Evolutionary conservation across 1,140 invertebrate species (phyloP), one percentile per base, ranked within the genome.

Genomic region (Euwallacea similis): DNA sequence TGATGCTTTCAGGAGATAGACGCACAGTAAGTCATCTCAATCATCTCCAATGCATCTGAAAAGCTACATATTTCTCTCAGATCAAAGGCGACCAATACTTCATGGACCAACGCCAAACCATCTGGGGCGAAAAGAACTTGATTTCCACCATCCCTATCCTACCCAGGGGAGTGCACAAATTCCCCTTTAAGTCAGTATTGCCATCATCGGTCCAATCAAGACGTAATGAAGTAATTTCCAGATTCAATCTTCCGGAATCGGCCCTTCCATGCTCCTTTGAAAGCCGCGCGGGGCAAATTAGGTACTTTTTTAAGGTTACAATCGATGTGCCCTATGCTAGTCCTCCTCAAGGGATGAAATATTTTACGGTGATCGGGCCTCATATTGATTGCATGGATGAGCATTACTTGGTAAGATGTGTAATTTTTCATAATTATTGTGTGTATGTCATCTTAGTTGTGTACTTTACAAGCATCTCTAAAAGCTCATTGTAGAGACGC

Each of bases 341-440:
- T 56, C 91, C 92, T 4, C 92, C 92, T 0, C 92, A 94, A 81
- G 91, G 91, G 2, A 90, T 93, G 83, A 93, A 93, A 79, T 94
- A 94, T 80, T 94, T 94, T 79, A 93, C 92, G 0, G 85, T 94
- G 44, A 91, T 94, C 75, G 92, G 92, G 13, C 92, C 92, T 10
- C 90, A 93, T 76, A 93, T 93, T 76, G 92, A 94, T 80, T 94
- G 92, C 78, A 93, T 93, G 91, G 92, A 93, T 69, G 91, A 93
- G 77, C 89, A 93, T 80, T 93, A 92, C 81, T 83, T 93, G 84
- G 91, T 93, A 58, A 83, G 85, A 15, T 56, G 54, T 56, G 4
- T 21, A 4, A 33, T 56, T 2, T 56, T 56, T 56, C 11, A 56
- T 13, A 56, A 56, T 10, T 15, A 13, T 6, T 41, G 10, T n/a